Conservation (phyloP, 2,113 vertebrate genomes). For the Menidia beryllina region DNA sequence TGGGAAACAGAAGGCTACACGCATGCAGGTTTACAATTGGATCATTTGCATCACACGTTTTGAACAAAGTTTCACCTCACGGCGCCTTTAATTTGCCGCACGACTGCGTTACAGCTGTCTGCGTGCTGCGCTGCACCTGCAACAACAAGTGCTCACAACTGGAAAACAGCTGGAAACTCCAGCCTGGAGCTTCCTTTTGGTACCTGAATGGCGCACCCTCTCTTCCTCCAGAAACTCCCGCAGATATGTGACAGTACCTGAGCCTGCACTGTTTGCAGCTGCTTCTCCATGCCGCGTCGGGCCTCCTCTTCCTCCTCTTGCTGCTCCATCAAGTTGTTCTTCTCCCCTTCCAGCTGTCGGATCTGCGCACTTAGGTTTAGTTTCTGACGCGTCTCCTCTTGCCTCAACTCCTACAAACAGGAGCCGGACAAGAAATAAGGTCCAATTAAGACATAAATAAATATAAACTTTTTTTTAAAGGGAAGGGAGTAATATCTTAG, state of each 20-base stretch:
- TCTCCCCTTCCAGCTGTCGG: slow-evolving; percentile 95
- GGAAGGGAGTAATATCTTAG: too few species aligned
- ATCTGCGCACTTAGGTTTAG: slow-evolving; percentile 93
- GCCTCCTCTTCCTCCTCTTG: slow-evolving; percentile 97
- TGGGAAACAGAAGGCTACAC: too few species aligned
- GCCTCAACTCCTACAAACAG: slow-evolving; percentile 88
- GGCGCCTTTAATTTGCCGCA: slow-evolving; percentile 8
- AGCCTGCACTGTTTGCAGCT: slow-evolving; percentile 87
- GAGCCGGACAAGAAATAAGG: neutral
- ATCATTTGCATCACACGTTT: too few species aligned
- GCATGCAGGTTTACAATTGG: too few species aligned
- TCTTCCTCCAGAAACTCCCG: neutral
- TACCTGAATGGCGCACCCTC: neutral
- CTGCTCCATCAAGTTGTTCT: slow-evolving; percentile 92
- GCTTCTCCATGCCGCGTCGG: slow-evolving; percentile 92
- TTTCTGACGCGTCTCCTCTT: slow-evolving; percentile 97
- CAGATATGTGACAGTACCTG: slow-evolving; percentile 88
- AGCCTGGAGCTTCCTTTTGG: neutral
- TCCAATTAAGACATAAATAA: too few species aligned
- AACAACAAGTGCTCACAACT: slow-evolving; percentile 22
- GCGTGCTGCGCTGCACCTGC: slow-evolving; percentile 1
- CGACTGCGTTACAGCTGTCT: slow-evolving; percentile 11
- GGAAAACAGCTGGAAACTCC: slow-evolving; percentile 20
- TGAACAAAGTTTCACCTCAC: slow-evolving; percentile 3
- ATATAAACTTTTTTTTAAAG: too few species aligned